A percentile compares a stretch with the other conserved stretches of the same genome.
phyloP scores from a whole-genome alignment of 2,888 invertebrate species.

The Rotaria socialis region DNA sequence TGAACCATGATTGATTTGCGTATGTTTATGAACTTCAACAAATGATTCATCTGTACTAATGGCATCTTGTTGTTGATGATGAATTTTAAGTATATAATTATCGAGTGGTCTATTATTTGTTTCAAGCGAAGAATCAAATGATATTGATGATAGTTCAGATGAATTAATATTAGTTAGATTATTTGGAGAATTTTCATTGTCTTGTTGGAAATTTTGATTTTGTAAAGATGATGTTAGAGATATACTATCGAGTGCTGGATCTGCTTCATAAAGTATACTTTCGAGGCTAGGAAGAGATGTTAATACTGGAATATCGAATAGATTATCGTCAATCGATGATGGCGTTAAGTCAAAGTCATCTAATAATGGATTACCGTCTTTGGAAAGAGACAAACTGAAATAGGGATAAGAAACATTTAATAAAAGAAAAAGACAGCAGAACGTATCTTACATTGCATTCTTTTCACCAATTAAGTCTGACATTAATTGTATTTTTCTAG shows the following conservation, averaged over 20 bases:
- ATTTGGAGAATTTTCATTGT: not conserved
- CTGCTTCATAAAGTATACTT: constrained; percentile 72
- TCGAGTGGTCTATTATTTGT: not conserved
- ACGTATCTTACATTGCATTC: not conserved
- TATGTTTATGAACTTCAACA: constrained; percentile 9
- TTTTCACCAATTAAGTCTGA: constrained; percentile 7
- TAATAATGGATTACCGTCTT: not conserved
- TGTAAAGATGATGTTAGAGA: not conserved
- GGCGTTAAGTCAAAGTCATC: not conserved
- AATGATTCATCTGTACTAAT: not conserved
- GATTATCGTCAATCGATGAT: constrained; percentile 6
- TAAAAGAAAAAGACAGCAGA: not conserved
- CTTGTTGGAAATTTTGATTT: not conserved
- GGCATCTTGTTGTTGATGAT: not conserved
- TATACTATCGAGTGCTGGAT: constrained; percentile 1
- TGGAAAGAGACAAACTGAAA: not conserved
- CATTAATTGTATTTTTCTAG: not conserved
- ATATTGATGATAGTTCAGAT: constrained; percentile 4
- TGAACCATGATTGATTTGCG: constrained; percentile 9
- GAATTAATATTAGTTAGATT: not conserved
- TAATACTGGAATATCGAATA: constrained; percentile 24
- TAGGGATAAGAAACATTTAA: not conserved
- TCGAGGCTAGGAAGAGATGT: constrained; percentile 69
- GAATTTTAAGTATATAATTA: constrained; percentile 15
- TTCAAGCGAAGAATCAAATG: constrained; percentile 15